These are phyloP conservation scores for Syritta pipiens DNA, from an alignment of 2,888 invertebrate species.

Conservation along the genomic window DNA sequence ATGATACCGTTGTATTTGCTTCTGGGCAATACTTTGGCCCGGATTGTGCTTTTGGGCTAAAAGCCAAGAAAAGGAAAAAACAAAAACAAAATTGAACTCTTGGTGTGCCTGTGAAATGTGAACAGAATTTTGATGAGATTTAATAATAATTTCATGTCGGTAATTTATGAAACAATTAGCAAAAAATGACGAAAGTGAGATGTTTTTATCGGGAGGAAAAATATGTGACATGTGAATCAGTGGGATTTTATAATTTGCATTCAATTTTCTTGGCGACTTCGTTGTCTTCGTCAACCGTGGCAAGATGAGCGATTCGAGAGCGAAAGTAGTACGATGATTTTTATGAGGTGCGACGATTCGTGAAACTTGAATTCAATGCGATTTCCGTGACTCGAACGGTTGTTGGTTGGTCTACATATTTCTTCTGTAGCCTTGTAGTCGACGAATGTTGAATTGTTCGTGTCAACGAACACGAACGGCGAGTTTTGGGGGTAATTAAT, in stretches of 20 bases:
- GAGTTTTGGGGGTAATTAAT: too few species aligned
- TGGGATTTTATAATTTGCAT: too few species aligned
- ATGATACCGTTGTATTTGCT: conserved; percentile 21
- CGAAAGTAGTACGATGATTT: conserved; percentile 36
- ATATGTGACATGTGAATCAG: conserved; percentile 36
- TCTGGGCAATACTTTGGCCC: not conserved
- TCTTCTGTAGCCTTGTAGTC: conserved; percentile 38
- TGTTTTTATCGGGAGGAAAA: conserved; percentile 29
- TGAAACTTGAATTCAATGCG: conserved; percentile 37
- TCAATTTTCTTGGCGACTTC: too few species aligned
- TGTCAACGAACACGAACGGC: conserved; percentile 58
- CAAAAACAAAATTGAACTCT: not conserved
- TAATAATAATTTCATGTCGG: conserved; percentile 50
- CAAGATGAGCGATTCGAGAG: too few species aligned
- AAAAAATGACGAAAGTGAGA: conserved; percentile 58
- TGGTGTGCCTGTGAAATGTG: not conserved
- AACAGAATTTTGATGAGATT: conserved; percentile 59
- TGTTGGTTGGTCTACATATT: conserved; percentile 45
- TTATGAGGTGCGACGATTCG: conserved; percentile 42
- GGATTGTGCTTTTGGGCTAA: not conserved
- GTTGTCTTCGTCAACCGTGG: too few species aligned
- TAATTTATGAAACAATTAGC: conserved; percentile 64
- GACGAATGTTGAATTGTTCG: conserved; percentile 41
- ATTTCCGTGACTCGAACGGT: conserved; percentile 64
- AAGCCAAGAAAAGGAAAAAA: not conserved